Evolutionary conservation across 2,797 vertebrate species (phyloP).

Genomic region (Synanceia verrucosa): DNA sequence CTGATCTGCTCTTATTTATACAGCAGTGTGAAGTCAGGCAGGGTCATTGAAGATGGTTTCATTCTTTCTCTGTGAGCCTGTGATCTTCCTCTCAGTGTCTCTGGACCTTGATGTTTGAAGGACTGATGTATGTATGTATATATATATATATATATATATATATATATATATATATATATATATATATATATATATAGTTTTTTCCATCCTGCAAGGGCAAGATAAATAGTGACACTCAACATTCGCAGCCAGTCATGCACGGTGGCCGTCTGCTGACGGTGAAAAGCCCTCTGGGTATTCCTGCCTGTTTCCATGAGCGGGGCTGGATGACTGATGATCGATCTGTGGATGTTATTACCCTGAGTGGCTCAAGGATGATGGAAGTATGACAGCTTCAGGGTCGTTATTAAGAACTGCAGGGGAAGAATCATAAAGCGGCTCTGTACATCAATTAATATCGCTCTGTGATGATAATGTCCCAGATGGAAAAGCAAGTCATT

Average conservation of each 20-base stretch:
- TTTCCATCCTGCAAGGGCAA: slow-evolving; percentile 26
- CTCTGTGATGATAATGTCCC: slow-evolving; percentile 8
- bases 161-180: too few relatives aligned
- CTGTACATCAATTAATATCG: slow-evolving; percentile 39
- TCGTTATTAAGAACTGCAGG: slow-evolving; percentile 34
- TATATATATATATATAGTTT: too few relatives aligned
- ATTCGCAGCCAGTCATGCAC: slow-evolving; percentile 22
- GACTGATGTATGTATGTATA: too few relatives aligned
- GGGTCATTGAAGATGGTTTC: neutral
- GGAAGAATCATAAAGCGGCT: slow-evolving; percentile 41
- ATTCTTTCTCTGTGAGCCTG: neutral
- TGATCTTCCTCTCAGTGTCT: slow-evolving; percentile 7
- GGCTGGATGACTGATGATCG: slow-evolving; percentile 46
- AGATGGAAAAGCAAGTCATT: slow-evolving; percentile 11
- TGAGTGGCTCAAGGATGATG: slow-evolving; percentile 32
- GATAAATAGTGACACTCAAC: slow-evolving; percentile 54
- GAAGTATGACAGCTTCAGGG: slow-evolving; percentile 28
- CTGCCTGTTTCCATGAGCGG: slow-evolving; percentile 36
- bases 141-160: too few relatives aligned
- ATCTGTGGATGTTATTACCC: slow-evolving; percentile 47
- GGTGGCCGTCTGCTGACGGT: slow-evolving; percentile 1
- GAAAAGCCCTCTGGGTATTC: slow-evolving; percentile 52
- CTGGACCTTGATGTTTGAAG: slow-evolving; percentile 38
- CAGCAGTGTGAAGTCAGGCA: neutral
- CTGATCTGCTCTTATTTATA: neutral